Base-by-base conservation (phyloP, 2,888 invertebrate species). In the Trissoscelio sp. region DNA sequence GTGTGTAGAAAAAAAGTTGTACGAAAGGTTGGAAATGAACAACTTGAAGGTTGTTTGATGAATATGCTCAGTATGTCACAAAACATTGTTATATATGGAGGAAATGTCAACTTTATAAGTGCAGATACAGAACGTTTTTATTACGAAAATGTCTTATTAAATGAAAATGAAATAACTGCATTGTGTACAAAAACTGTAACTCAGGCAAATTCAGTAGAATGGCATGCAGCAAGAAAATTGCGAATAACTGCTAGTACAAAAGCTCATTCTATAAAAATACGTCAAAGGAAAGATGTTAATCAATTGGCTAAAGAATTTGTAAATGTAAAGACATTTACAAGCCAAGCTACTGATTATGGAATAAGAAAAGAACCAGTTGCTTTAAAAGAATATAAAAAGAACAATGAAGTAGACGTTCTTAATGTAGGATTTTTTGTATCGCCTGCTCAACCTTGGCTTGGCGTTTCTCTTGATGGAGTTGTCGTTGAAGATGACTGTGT, bases 381-480 rank as follows among this genome's bases (percentile, higher is more conserved):
- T 42, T 31, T 67, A 14, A 14, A 3, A 20, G 58, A 81, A 12
- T 81, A 79, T 28, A 44, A 51, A 57, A 16, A 7, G 18, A 12
- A 31, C 6, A 53, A 46, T 55, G 24, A 22, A 16, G 64, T 69
- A 5, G 39, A 75, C 12, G 72, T 83, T 37, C 37, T 60, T 28
- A 20, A 20, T 11, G 37, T 83, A 34, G 81, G 83, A 3, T 24
- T 79, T n/a, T 79, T 81, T 39, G 75, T 83, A 55, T 55, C 39
- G 16, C 69, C 69, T 12, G 11, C n/a, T 18, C 79, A 81, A 48
- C 75, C 81, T 18, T 84, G 82, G 83, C 51, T 84, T 16, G 62
- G 84, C 57, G 72, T 51, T 7, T 78, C 73, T 46, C 16, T 81
- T 42, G 83, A 84, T 74, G 83, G 81, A 12, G 51, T 82, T 37